Evolutionary conservation across 2,888 invertebrate genomes (phyloP).

Genomic region (Stenichneumon culpator): DNA sequence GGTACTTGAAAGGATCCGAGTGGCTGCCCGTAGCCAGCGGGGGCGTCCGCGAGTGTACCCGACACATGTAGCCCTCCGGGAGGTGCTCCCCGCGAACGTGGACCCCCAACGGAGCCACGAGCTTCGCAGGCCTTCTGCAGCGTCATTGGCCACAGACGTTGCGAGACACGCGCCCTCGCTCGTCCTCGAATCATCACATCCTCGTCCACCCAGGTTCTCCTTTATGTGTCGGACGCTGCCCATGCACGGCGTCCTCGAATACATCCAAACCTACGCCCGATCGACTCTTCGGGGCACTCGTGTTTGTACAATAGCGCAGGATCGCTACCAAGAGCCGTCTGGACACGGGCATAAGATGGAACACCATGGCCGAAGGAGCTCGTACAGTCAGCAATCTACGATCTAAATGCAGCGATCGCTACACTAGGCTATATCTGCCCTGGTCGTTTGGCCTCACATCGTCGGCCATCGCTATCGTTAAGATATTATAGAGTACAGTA

Average conservation of each 20-base stretch:
- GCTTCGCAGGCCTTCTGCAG: constrained; percentile 79
- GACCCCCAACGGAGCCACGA: constrained; percentile 73
- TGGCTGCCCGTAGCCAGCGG: constrained; percentile 63
- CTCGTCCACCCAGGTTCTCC: constrained; percentile 16
- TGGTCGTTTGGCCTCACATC: constrained; percentile 42
- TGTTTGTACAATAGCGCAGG: neutral
- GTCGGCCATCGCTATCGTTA: constrained; percentile 60
- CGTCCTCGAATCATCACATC: constrained; percentile 42
- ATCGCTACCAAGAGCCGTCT: neutral
- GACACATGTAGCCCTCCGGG: constrained; percentile 82
- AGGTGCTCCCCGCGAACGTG: constrained; percentile 73
- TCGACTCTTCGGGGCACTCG: constrained; percentile 11
- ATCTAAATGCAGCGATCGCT: constrained; percentile 23
- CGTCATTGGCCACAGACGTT: constrained; percentile 81
- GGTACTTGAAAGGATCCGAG: constrained; percentile 78
- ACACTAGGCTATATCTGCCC: constrained; percentile 1
- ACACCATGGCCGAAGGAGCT: neutral
- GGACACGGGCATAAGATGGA: neutral
- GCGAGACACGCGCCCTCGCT: constrained; percentile 72
- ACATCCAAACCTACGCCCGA: neutral
- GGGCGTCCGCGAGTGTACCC: constrained; percentile 74
- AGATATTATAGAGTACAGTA: constrained; percentile 48
- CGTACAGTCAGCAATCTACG: constrained; percentile 2
- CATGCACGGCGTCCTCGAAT: constrained; percentile 12
- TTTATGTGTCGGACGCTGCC: neutral